phyloP scores from a whole-genome alignment of 37 sponge, comb jelly and placozoan genomes.

The Amphimedon queenslandica region DNA sequence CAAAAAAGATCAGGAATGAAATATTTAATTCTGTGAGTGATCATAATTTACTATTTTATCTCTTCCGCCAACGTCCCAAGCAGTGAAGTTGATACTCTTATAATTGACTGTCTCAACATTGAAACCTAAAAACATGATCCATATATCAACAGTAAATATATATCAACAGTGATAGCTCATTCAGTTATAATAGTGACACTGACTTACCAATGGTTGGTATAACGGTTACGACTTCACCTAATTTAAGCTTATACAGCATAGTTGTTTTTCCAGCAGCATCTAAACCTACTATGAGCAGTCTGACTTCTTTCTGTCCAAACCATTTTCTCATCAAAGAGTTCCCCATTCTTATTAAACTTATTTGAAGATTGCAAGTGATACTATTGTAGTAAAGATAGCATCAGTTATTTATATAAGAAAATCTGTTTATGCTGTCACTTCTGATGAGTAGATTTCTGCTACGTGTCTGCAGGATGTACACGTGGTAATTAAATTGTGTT shows the following conservation, averaged over 20 bases:
- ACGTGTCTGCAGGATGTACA: no score
- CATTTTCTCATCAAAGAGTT: background rate
- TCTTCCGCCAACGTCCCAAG: slow-evolving; percentile 84
- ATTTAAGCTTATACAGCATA: slow-evolving; percentile 83
- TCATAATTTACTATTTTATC: slow-evolving; percentile 64
- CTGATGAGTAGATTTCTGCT: no score
- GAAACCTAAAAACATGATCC: slow-evolving; percentile 43
- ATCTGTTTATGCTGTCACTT: no score
- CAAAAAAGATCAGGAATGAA: background rate
- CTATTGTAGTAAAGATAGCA: no score
- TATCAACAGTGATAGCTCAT: no score
- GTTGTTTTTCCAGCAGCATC: slow-evolving; percentile 93
- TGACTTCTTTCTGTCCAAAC: slow-evolving; percentile 33
- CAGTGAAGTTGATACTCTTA: slow-evolving; percentile 49
- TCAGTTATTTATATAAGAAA: no score
- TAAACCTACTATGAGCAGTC: slow-evolving; percentile 54
- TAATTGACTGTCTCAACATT: slow-evolving; percentile 70
- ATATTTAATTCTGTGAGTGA: background rate
- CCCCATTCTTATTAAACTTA: background rate
- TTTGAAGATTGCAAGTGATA: no score
- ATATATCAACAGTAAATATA: no score
- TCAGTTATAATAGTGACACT: no score
- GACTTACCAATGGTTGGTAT: slow-evolving; percentile 89
- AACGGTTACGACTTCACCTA: slow-evolving; percentile 86
- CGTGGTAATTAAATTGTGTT: no score